These are phyloP conservation scores for Phalacrocorax carbo DNA, from an alignment of 2,113 vertebrate genomes.

Conservation along the genomic window DNA sequence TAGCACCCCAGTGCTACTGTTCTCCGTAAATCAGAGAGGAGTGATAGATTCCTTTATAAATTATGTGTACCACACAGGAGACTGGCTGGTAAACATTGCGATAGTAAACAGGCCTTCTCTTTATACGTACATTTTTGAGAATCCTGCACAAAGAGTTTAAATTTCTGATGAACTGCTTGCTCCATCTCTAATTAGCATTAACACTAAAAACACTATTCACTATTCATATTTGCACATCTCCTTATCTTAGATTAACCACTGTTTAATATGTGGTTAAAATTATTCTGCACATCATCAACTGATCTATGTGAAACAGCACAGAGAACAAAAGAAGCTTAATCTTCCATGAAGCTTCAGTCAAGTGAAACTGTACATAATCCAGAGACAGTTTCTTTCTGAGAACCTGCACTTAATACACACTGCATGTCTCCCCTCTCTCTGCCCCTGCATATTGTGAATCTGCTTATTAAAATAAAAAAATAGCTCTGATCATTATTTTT, in stretches of 20 bases:
- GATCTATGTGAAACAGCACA: constrained; percentile 54
- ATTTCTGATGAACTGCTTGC: constrained; percentile 35
- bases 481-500: not conserved
- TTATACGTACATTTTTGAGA: not conserved
- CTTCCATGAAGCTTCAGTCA: constrained; percentile 63
- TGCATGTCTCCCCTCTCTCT: not conserved
- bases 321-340: constrained; percentile 70
- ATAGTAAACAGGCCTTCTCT: not conserved
- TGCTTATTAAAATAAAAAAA: constrained; percentile 1
- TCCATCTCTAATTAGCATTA: constrained; percentile 57
- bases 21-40: not conserved
- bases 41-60: constrained; percentile 23
- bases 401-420: constrained; percentile 27
- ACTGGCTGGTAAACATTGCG: not conserved
- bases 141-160: not conserved
- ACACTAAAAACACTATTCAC: constrained; percentile 37
- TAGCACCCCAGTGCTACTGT: not conserved
- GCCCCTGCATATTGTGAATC: not conserved
- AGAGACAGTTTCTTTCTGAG: constrained; percentile 64
- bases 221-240: constrained; percentile 63
- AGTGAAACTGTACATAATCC: constrained; percentile 60
- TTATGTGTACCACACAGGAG: not conserved
- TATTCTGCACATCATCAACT: constrained; percentile 56
- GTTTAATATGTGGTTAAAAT: constrained; percentile 65
- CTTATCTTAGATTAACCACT: constrained; percentile 64